Percentiles rank a stretch among this genome's conserved stretches.
phyloP scores from a whole-genome alignment of 2,888 invertebrate genomes.

The Phengaris arion region DNA sequence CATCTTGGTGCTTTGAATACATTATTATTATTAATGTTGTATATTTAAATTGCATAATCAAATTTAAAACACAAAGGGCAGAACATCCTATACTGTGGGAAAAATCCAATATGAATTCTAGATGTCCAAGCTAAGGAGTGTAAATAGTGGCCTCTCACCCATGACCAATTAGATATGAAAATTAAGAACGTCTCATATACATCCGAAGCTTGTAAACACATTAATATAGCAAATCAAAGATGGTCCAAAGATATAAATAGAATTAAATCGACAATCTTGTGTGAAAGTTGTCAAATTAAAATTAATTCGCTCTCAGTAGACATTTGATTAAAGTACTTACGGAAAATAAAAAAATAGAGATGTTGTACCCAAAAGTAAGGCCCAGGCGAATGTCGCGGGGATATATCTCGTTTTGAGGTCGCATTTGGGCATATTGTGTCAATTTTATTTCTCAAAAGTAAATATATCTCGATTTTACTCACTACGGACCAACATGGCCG shows the following conservation, averaged over 20 bases:
- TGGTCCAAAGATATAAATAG: conserved; percentile 65
- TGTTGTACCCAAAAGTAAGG: conserved; percentile 94
- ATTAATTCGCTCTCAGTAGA: conserved; percentile 63
- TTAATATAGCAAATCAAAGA: conserved; percentile 52
- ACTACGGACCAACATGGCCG: conserved; percentile 82
- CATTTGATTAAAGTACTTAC: conserved; percentile 85
- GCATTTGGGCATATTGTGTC: conserved; percentile 94
- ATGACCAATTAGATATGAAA: conserved; percentile 27
- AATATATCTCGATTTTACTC: conserved; percentile 71
- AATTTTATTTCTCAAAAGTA: conserved; percentile 72
- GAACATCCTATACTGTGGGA: conserved; percentile 31
- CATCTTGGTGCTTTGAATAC: neutral
- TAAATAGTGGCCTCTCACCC: conserved; percentile 37
- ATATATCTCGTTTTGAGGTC: conserved; percentile 97
- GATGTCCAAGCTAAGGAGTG: conserved; percentile 26
- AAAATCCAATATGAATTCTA: conserved; percentile 34
- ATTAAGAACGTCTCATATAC: neutral
- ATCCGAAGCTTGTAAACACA: conserved; percentile 39
- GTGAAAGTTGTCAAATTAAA: conserved; percentile 76
- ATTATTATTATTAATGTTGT: conserved; percentile 21
- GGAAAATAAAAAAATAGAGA: conserved; percentile 97
- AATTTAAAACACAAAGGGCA: conserved; percentile 30
- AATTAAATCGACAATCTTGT: conserved; percentile 63
- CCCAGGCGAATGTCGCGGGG: conserved; percentile 99
- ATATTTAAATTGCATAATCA: conserved; percentile 27